These are phyloP conservation scores for Pluvialis apricaria DNA, from an alignment of 2,113 vertebrate genomes.

Conservation along the genomic window DNA sequence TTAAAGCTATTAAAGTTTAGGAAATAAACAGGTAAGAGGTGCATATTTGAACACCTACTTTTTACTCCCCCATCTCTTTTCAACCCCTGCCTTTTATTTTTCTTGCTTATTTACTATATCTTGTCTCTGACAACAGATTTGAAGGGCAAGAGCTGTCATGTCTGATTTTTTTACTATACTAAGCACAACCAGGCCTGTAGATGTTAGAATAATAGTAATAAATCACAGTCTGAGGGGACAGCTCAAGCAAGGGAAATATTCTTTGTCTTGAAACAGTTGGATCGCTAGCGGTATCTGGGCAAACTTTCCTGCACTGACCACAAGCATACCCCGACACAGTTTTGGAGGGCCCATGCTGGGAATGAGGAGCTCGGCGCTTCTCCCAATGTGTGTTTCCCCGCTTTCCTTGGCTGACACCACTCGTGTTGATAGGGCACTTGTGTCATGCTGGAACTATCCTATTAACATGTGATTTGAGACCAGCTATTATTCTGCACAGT, in stretches of 20 bases:
- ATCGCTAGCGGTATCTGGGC: not conserved
- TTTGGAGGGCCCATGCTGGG: not conserved
- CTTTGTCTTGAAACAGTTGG: not conserved
- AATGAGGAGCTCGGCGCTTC: accelerated
- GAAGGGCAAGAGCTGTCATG: not conserved
- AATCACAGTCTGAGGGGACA: not conserved
- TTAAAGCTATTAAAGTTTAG: not conserved
- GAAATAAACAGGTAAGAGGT: not conserved
- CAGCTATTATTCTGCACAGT: not conserved
- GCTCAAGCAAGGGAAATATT: not conserved
- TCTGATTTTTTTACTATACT: not conserved
- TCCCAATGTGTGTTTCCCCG: not conserved
- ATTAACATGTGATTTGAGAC: not conserved
- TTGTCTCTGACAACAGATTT: not conserved
- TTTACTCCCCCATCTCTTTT: not conserved
- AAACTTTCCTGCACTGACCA: not conserved
- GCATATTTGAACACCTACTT: accelerated
- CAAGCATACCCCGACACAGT: too few relatives aligned
- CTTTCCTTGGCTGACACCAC: not conserved
- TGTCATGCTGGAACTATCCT: not conserved
- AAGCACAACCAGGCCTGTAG: not conserved
- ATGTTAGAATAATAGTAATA: not conserved
- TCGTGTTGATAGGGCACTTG: not conserved
- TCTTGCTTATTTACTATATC: not conserved
- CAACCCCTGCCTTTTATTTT: not conserved